These are phyloP conservation scores for Paratilapia polleni DNA, from an alignment of 2,113 vertebrate species.

Conservation along the genomic window DNA sequence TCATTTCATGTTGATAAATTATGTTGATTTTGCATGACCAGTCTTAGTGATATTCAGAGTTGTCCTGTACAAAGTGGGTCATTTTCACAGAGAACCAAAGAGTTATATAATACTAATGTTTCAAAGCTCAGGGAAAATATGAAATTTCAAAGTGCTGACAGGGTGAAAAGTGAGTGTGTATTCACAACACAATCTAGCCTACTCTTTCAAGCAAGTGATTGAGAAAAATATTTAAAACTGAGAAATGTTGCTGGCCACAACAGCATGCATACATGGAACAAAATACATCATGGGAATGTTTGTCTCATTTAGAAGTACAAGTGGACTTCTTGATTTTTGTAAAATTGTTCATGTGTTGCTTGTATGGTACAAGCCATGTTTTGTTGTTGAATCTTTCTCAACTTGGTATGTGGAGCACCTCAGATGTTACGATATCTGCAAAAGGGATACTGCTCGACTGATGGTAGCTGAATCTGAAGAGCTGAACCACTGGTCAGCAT, in stretches of 20 bases:
- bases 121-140: conserved; percentile 16
- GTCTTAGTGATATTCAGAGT: neutral
- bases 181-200: neutral
- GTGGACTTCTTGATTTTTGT: neutral
- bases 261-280: neutral
- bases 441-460: conserved; percentile 14
- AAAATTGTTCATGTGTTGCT: neutral
- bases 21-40: conserved; percentile 19
- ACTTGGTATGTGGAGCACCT: conserved; percentile 37
- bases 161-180: neutral
- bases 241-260: conserved; percentile 1
- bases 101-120: conserved; percentile 3
- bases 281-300: conserved; percentile 29
- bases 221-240: neutral
- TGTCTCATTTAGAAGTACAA: conserved; percentile 10
- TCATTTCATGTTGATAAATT: conserved; percentile 43
- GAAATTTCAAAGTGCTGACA: neutral
- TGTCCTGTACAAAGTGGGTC: neutral
- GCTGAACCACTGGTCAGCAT: conserved; percentile 9
- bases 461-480: conserved; percentile 39
- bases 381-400: conserved; percentile 13
- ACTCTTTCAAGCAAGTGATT: conserved; percentile 9
- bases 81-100: conserved; percentile 24
- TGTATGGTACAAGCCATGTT: neutral
- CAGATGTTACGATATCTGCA: conserved; percentile 37